phyloP scores from a whole-genome alignment of 1,140 invertebrate species.

The Eueides isabella region DNA sequence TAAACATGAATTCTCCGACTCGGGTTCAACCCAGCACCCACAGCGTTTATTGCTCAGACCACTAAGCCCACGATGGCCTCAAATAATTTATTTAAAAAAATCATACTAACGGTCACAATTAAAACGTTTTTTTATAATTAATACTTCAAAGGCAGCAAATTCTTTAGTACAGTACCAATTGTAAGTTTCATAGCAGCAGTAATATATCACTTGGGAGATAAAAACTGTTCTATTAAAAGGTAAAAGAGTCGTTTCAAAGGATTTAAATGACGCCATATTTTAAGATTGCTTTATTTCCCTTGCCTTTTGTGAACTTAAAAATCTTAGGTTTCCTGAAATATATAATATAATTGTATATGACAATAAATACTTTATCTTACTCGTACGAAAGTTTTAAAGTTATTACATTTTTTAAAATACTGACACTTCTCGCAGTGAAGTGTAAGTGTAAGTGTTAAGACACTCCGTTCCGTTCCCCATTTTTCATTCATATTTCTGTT shows the following conservation, averaged over 20 bases:
- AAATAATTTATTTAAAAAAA: not conserved
- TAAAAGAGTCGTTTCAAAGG: constrained; percentile 10
- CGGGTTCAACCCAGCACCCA: too few species aligned
- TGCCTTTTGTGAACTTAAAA: not conserved
- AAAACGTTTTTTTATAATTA: not conserved
- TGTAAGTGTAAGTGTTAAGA: too few species aligned
- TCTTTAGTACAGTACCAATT: constrained; percentile 1
- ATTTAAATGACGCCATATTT: constrained; percentile 1
- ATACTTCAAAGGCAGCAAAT: not conserved
- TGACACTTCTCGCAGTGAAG: not conserved
- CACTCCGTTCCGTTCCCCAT: not conserved
- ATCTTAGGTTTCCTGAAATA: too few species aligned
- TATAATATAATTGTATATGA: too few species aligned
- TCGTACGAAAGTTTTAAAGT: not conserved
- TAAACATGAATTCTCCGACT: too few species aligned
- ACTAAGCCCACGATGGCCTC: too few species aligned
- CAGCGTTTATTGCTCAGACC: too few species aligned
- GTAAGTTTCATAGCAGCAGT: not conserved
- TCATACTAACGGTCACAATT: not conserved
- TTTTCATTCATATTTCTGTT: too few species aligned
- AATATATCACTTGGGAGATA: constrained; percentile 8
- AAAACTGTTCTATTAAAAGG: constrained; percentile 13
- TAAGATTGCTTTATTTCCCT: constrained; percentile 9
- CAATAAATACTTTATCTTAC: too few species aligned
- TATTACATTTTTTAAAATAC: not conserved